Evolutionary conservation across 2,888 invertebrate species (phyloP), one percentile per base, ranked within the genome.

Genomic region (Lordiphosa andalusiaca): DNA sequence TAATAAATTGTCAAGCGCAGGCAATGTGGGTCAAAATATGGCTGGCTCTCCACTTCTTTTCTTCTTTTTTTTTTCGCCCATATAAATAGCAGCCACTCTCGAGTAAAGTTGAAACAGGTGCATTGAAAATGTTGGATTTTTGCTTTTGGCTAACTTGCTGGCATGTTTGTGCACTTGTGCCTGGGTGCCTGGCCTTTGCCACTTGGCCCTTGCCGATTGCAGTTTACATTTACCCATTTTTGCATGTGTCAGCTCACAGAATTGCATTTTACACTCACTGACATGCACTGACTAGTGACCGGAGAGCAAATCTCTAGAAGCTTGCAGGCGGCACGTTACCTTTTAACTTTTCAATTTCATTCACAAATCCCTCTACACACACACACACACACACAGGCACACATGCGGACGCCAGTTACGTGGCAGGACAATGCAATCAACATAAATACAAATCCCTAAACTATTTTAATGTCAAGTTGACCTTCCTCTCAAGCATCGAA

Each of bases 401-500:
- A 40, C 54, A 58, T 38, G 30, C 33, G 44, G 40, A 60, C 54
- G 69, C 55, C 68, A 67, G 65, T 69, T 73, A 59, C 47, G 73
- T 64, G 61, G 51, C 51, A 47, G 64, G 70, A 83, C 74, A 83
- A 77, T 72, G 80, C 80, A 84, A 80, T 84, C 84, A 80, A 71
- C 82, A 82, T 82, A 80, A 78, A 84, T 84, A 82, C 72, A 84
- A 82, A 84, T 84, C 84, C 84, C 76, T 62, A 83, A 82, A 80
- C 80, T 82, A 84, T 80, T 76, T 81, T 81, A 75, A 84, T 82
- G 84, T 74, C 58, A 63, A 67, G 67, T 67, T 67, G 62, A 69
- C 60, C 70, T 30, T 30, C 30, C 30, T 30, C 65, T 49, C 59
- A 47, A 21, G 12, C 21, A 12, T 12, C 7, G 25, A 13, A 19